These are phyloP conservation scores for Trichonephila clavata DNA, from an alignment of 1,140 invertebrate genomes.

Conservation along the genomic window DNA sequence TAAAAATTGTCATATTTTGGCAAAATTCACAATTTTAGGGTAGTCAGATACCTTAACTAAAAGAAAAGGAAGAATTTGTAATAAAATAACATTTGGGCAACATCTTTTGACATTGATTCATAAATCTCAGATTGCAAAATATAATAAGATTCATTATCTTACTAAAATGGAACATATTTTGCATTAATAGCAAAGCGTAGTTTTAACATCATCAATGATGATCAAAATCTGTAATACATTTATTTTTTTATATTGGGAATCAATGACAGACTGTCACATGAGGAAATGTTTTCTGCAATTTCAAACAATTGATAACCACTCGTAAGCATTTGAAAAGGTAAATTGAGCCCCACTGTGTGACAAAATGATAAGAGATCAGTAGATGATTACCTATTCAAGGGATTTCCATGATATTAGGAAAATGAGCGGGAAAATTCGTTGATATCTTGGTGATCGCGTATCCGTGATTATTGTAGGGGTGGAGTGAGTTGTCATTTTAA, in stretches of 20 bases:
- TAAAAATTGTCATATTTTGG: no score
- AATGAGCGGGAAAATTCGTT: conserved; percentile 27
- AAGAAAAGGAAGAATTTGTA: no score
- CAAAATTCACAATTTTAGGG: no score
- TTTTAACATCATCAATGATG: no score
- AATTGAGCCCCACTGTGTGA: not conserved
- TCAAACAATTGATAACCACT: conserved; percentile 19
- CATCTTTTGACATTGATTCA: no score
- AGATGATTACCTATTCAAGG: conserved; percentile 33
- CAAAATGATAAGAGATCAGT: not conserved
- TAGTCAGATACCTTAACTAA: no score
- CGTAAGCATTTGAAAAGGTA: not conserved
- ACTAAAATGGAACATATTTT: no score
- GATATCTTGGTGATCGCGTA: not conserved
- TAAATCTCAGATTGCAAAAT: no score
- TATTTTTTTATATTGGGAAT: not conserved
- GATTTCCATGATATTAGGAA: not conserved
- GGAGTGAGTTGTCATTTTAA: conserved; percentile 64
- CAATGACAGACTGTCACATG: not conserved
- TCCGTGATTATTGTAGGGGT: not conserved
- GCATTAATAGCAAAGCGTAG: no score
- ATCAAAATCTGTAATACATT: not conserved
- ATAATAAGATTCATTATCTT: no score
- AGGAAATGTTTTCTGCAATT: not conserved
- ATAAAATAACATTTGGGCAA: no score